Percentiles rank a stretch among this genome's conserved stretches.
phyloP scores from a whole-genome alignment of 2,113 vertebrate species.

The Thalassoma bifasciatum region DNA sequence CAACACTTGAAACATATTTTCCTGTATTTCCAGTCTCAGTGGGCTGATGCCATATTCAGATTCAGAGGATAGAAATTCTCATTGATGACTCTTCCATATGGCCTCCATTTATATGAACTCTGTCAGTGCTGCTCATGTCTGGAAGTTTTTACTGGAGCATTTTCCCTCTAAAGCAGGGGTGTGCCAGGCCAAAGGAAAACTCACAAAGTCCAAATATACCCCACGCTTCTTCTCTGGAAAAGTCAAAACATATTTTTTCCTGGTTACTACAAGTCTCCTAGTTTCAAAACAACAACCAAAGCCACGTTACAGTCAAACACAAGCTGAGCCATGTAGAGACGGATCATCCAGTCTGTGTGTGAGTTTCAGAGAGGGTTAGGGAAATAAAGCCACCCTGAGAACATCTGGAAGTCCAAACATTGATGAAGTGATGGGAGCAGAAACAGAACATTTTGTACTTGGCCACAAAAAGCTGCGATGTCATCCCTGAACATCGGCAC shows the following conservation, averaged over 20 bases:
- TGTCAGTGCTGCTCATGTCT: constrained; percentile 70
- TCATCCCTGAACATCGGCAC: constrained; percentile 25
- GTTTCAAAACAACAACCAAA: constrained; percentile 71
- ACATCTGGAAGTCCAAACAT: constrained; percentile 67
- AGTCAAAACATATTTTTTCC: constrained; percentile 53
- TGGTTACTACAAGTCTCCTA: constrained; percentile 53
- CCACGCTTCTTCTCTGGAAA: constrained; percentile 54
- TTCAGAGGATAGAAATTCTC: constrained; percentile 14
- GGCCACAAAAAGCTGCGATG: constrained; percentile 21
- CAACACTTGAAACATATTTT: constrained; percentile 16
- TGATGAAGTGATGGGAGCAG: constrained; percentile 52
- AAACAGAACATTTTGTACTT: constrained; percentile 73
- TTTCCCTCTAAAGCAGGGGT: constrained; percentile 60
- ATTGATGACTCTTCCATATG: constrained; percentile 37
- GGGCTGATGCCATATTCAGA: not conserved
- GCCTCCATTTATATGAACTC: constrained; percentile 40
- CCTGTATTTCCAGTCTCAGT: constrained; percentile 29
- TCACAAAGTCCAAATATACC: constrained; percentile 65
- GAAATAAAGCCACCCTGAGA: constrained; percentile 61
- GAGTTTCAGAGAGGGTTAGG: constrained; percentile 22
- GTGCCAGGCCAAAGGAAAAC: constrained; percentile 66
- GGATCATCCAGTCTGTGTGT: constrained; percentile 17
- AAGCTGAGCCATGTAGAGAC: constrained; percentile 25
- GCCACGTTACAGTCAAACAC: constrained; percentile 59
- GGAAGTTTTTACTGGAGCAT: constrained; percentile 70